A percentile compares a stretch with the other conserved stretches of the same genome.
phyloP scores from a whole-genome alignment of 2,113 vertebrate genomes.

The Chrysochloris asiatica region DNA sequence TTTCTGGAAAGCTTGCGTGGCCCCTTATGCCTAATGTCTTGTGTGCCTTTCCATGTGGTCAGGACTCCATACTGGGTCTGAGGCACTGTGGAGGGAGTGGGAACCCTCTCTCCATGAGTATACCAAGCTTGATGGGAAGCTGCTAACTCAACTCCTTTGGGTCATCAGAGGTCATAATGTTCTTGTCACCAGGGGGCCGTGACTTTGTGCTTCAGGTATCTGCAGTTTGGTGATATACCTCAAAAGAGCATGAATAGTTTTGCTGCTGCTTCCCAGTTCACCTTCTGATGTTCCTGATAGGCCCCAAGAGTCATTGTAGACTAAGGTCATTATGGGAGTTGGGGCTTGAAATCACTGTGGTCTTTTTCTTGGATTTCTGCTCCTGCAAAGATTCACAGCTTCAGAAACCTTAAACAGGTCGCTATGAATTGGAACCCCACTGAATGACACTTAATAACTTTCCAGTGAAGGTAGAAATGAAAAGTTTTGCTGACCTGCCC shows the following conservation, averaged over 20 bases:
- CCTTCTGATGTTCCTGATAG: constrained; percentile 25
- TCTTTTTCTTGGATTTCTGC: constrained; percentile 30
- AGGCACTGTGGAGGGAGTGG: not conserved
- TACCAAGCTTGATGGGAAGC: not conserved
- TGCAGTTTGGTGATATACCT: not conserved
- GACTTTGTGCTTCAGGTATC: constrained; percentile 15
- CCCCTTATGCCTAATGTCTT: not conserved
- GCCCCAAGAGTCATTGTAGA: not conserved
- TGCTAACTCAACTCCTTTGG: not conserved
- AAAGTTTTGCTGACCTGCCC: constrained; percentile 58
- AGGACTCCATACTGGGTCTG: not conserved
- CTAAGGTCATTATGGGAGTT: constrained; percentile 25
- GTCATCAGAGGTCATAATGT: not conserved
- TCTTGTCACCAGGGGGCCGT: not conserved
- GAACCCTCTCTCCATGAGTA: not conserved
- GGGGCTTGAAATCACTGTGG: constrained; percentile 29
- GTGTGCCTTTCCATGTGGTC: too few relatives aligned
- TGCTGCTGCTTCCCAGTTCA: not conserved
- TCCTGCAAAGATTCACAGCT: too few relatives aligned
- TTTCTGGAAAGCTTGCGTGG: constrained; percentile 35
- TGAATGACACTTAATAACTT: too few relatives aligned
- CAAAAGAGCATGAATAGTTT: not conserved
- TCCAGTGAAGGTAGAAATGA: constrained; percentile 33
- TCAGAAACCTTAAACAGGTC: too few relatives aligned
- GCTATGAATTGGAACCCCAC: too few relatives aligned